phyloP scores from a whole-genome alignment of 2,888 invertebrate genomes.

The Napeogenes sylphis region DNA sequence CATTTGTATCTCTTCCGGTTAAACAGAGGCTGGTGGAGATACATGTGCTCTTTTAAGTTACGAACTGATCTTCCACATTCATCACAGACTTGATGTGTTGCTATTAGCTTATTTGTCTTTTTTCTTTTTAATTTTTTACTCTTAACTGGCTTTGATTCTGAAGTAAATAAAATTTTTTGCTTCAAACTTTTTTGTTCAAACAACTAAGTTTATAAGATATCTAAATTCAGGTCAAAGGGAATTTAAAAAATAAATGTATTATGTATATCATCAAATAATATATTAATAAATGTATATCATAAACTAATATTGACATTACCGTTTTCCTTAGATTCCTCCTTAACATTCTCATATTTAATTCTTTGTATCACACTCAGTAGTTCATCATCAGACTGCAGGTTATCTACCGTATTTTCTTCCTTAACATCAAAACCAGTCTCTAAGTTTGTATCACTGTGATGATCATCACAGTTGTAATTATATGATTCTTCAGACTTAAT shows the following conservation, averaged over 20 bases:
- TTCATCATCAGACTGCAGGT: slow-evolving; percentile 54
- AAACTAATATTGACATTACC: slow-evolving; percentile 33
- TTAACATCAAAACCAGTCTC: slow-evolving; percentile 31
- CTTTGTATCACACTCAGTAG: slow-evolving; percentile 51
- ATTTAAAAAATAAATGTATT: no score
- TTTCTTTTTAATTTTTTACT: slow-evolving; percentile 27
- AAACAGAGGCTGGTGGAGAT: slow-evolving; percentile 41
- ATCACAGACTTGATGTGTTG: slow-evolving; percentile 49
- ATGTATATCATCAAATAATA: no score
- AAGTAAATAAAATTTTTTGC: slow-evolving; percentile 1
- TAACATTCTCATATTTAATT: slow-evolving; percentile 44
- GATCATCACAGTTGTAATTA: slow-evolving; percentile 19
- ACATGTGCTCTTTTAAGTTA: slow-evolving; percentile 50
- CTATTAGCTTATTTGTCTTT: slow-evolving; percentile 31
- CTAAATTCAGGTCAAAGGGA: no score
- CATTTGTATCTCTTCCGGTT: slow-evolving; percentile 45
- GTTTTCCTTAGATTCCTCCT: slow-evolving; percentile 43
- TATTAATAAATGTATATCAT: not conserved
- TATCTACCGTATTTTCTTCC: slow-evolving; percentile 34
- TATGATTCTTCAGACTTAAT: slow-evolving; percentile 28
- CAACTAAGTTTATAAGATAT: no score
- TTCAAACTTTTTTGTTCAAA: not conserved
- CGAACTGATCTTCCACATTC: slow-evolving; percentile 59
- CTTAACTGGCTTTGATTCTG: slow-evolving; percentile 10
- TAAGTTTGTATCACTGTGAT: slow-evolving; percentile 22